Evolutionary conservation across 1,140 invertebrate species (phyloP).

Genomic region (Drosophila subobscura): DNA sequence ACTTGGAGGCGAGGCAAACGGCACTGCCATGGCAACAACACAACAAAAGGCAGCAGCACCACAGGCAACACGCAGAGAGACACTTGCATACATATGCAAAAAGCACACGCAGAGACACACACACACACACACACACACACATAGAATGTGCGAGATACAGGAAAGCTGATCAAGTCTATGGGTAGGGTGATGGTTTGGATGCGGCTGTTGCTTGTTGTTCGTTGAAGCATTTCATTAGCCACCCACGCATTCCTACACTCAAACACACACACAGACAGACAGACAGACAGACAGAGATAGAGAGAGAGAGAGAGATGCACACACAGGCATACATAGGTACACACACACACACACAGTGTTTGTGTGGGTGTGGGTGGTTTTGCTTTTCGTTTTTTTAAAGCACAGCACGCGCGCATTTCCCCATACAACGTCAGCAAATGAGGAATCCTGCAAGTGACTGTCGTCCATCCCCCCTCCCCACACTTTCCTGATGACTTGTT

Average conservation of each 20-base stretch:
- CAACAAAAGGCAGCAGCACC: slow-evolving; percentile 8
- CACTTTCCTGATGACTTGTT: slow-evolving; percentile 30
- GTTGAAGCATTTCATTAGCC: slow-evolving; percentile 80
- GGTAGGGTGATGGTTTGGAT: slow-evolving; percentile 28
- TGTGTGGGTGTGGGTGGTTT: slow-evolving; percentile 50
- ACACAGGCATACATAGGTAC: slow-evolving; percentile 24
- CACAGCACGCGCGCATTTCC: slow-evolving; percentile 62
- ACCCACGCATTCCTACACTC: slow-evolving; percentile 68
- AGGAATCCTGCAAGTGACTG: slow-evolving; percentile 58
- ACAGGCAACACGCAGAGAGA: slow-evolving; percentile 32
- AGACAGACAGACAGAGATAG: slow-evolving; percentile 22
- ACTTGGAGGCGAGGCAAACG: too few species aligned
- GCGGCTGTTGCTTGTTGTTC: slow-evolving; percentile 65
- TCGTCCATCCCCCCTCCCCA: slow-evolving; percentile 13
- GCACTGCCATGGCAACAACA: too few species aligned
- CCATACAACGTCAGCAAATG: slow-evolving; percentile 7
- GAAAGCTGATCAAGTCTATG: slow-evolving; percentile 59
- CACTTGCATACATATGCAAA: slow-evolving; percentile 25
- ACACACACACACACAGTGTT: slow-evolving; percentile 28
- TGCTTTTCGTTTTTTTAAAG: slow-evolving; percentile 41
- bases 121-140: slow-evolving; percentile 32
- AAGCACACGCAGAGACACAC: slow-evolving; percentile 25
- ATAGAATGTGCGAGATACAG: slow-evolving; percentile 25
- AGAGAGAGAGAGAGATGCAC: slow-evolving; percentile 11
- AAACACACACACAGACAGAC: slow-evolving; percentile 16